Evolutionary conservation across 2,797 vertebrate species (phyloP).

Genomic region (Lycodopsis pacificus): DNA sequence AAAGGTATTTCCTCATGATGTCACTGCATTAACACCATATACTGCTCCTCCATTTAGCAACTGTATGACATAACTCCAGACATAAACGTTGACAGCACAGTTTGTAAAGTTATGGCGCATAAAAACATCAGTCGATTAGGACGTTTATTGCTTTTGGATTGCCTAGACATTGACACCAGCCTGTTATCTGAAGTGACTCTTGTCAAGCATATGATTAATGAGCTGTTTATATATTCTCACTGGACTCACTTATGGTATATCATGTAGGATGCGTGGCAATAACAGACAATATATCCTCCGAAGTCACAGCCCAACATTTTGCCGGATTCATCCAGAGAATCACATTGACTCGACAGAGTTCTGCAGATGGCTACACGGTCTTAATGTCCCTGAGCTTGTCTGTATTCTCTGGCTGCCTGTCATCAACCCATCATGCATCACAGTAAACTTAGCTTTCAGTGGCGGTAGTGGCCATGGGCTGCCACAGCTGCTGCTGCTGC

Average conservation of each 20-base stretch:
- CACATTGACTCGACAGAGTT: slow-evolving; percentile 18
- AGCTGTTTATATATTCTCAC: slow-evolving; percentile 48
- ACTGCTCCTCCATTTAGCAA: slow-evolving; percentile 26
- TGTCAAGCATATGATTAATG: slow-evolving; percentile 59
- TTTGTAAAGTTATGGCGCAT: slow-evolving; percentile 42
- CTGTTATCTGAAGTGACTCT: slow-evolving; percentile 46
- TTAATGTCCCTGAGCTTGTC: slow-evolving; percentile 54
- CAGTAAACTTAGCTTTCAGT: slow-evolving; percentile 67
- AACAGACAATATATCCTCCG: slow-evolving; percentile 36
- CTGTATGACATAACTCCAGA: slow-evolving; percentile 36
- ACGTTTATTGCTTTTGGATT: slow-evolving; percentile 61
- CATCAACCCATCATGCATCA: slow-evolving; percentile 56
- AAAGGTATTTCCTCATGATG: slow-evolving; percentile 33
- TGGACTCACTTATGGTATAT: slow-evolving; percentile 22
- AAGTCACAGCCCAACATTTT: slow-evolving; percentile 23
- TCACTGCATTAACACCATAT: slow-evolving; percentile 16
- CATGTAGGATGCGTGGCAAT: slow-evolving; percentile 42
- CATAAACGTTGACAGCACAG: slow-evolving; percentile 38
- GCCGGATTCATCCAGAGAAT: slow-evolving; percentile 9
- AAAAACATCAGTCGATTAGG: slow-evolving; percentile 38
- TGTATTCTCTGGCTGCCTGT: slow-evolving; percentile 55
- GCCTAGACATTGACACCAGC: slow-evolving; percentile 48
- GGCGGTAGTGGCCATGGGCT: slow-evolving; percentile 49
- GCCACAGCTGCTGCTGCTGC: slow-evolving; percentile 60
- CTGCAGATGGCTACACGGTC: slow-evolving; percentile 37